A percentile compares a stretch with the other conserved stretches of the same genome.
phyloP scores from a whole-genome alignment of 2,797 vertebrate genomes.

The Oryzias dopingdopingensis region DNA sequence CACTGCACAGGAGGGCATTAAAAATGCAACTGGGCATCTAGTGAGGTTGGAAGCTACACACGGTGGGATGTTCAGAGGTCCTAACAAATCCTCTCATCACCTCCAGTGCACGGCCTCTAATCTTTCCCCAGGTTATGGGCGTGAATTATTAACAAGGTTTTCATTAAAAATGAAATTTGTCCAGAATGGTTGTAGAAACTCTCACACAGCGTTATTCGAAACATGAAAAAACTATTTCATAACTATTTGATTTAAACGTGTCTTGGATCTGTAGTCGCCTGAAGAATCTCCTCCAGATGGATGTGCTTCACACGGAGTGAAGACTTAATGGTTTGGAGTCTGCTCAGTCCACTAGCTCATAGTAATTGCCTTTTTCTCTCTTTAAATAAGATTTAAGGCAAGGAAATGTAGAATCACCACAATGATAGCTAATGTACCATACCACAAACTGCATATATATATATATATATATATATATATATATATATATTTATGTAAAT shows the following conservation, averaged over 20 bases:
- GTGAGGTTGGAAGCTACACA: constrained; percentile 47
- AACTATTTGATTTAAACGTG: constrained; percentile 14
- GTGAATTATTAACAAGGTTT: constrained; percentile 65
- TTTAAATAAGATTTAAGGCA: constrained; percentile 1
- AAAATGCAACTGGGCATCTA: constrained; percentile 58
- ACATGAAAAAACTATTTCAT: constrained; percentile 30
- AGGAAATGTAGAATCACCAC: constrained; percentile 13
- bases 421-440: constrained; percentile 5
- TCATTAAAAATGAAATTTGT: constrained; percentile 56
- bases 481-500: too few relatives aligned
- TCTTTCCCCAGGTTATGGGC: constrained; percentile 34
- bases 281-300: constrained; percentile 59
- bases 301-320: constrained; percentile 38
- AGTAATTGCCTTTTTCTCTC: constrained; percentile 15
- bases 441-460: too few relatives aligned
- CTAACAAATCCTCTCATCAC: constrained; percentile 39
- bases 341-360: constrained; percentile 25
- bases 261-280: constrained; percentile 44
- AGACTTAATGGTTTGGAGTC: constrained; percentile 54
- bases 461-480: too few relatives aligned
- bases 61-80: constrained; percentile 53
- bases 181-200: constrained; percentile 40
- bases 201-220: constrained; percentile 33
- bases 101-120: constrained; percentile 37
- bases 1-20: constrained; percentile 44